Conservation (phyloP, 2,797 vertebrate species). For the Crax fasciolata region DNA sequence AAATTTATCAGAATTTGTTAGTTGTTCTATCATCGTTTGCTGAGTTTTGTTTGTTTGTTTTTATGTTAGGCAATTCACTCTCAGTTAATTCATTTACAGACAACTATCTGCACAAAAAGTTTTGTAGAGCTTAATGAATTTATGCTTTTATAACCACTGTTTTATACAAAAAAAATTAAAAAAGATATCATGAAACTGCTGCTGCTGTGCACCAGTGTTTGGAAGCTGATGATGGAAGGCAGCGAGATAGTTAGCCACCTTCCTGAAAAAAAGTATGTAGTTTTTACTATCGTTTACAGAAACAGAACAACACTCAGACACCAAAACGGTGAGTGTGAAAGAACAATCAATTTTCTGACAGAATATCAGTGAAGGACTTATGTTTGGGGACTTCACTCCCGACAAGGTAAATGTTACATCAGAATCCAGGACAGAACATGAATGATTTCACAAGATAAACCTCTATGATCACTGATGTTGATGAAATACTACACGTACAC, state of each 20-base stretch:
- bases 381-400: neutral
- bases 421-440: neutral
- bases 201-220: neutral
- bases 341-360: neutral
- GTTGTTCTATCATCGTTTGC: neutral
- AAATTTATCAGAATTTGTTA: neutral
- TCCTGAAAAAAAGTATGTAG: neutral
- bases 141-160: neutral
- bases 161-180: neutral
- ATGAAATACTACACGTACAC: neutral
- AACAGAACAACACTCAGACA: neutral
- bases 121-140: neutral
- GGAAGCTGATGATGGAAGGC: neutral
- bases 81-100: neutral
- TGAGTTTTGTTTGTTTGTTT: neutral
- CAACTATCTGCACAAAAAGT: neutral
- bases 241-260: neutral
- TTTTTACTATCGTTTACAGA: neutral
- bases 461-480: neutral
- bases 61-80: neutral
- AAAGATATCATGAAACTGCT: neutral
- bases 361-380: neutral
- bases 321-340: neutral
- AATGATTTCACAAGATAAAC: neutral
- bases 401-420: neutral